A percentile compares a stretch with the other conserved stretches of the same genome.
Conservation (phyloP, 2,888 invertebrate species). For the Hetaerina titia region DNA sequence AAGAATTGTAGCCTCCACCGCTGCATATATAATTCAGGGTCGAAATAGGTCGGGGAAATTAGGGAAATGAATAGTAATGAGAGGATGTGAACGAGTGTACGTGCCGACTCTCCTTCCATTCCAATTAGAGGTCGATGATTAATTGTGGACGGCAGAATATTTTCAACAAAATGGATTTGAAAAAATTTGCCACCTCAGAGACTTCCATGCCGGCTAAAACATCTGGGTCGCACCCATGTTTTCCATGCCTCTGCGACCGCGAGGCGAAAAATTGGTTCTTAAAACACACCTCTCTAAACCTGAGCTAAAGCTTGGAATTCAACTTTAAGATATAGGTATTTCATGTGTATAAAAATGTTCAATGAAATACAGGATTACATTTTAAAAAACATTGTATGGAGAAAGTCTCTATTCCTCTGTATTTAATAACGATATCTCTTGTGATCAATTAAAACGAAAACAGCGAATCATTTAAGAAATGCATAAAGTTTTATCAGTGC, state of each 20-base stretch:
- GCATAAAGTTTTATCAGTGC: no score
- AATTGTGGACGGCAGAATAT: not conserved
- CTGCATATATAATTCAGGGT: not conserved
- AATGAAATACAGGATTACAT: no score
- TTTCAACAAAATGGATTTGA: not conserved
- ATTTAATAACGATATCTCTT: no score
- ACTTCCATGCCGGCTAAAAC: not conserved
- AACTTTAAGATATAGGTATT: no score
- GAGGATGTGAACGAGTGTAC: not conserved
- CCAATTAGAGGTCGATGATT: conserved; percentile 8
- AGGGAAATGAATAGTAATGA: conserved; percentile 18
- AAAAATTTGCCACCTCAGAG: not conserved
- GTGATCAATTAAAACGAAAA: no score
- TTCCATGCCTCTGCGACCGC: not conserved
- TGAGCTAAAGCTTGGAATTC: no score
- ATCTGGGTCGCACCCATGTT: not conserved
- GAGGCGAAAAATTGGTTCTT: not conserved
- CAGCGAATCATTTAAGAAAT: no score
- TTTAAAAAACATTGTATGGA: no score
- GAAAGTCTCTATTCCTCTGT: no score
- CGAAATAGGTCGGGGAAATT: not conserved
- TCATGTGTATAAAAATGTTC: no score
- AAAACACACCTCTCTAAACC: no score
- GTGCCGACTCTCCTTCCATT: not conserved
- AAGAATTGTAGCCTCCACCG: not conserved